Evolutionary conservation across 2,113 vertebrate genomes (phyloP).

Genomic region (Seriola aureovittata): DNA sequence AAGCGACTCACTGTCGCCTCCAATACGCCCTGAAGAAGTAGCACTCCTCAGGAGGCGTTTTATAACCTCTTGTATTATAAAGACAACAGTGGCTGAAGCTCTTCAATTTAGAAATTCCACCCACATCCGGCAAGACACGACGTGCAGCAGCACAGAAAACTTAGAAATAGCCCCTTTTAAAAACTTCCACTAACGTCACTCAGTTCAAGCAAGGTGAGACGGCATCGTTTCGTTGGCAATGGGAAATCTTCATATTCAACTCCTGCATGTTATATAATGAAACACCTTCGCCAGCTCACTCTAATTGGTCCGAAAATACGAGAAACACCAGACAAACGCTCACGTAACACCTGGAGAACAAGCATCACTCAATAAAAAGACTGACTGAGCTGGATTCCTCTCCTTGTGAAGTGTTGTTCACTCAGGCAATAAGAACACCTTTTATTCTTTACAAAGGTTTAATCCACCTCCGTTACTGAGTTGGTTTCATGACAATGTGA

Average conservation of each 20-base stretch:
- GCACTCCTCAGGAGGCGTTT: too few relatives aligned
- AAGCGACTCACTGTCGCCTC: too few relatives aligned
- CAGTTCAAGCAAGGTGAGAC: background rate
- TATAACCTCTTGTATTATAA: too few relatives aligned
- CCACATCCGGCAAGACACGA: too few relatives aligned
- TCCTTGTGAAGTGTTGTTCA: background rate
- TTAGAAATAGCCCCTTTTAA: background rate
- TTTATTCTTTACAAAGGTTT: background rate
- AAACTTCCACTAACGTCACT: background rate
- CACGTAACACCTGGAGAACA: background rate
- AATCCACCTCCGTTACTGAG: background rate
- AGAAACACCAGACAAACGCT: background rate
- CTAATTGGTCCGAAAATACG: background rate
- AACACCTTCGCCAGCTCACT: background rate
- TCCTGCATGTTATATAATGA: background rate
- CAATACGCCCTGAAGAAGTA: too few relatives aligned
- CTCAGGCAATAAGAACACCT: background rate
- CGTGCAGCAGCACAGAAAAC: too few relatives aligned
- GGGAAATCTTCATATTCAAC: background rate
- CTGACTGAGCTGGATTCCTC: constrained; percentile 6
- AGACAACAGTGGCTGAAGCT: too few relatives aligned
- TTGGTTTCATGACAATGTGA: background rate
- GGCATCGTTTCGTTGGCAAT: background rate
- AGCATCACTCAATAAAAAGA: constrained; percentile 19
- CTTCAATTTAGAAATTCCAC: too few relatives aligned